Percentiles rank a stretch among this genome's conserved stretches.
Evolutionary conservation across 2,888 invertebrate genomes (phyloP).

Genomic region (Campaea margaritaria): DNA sequence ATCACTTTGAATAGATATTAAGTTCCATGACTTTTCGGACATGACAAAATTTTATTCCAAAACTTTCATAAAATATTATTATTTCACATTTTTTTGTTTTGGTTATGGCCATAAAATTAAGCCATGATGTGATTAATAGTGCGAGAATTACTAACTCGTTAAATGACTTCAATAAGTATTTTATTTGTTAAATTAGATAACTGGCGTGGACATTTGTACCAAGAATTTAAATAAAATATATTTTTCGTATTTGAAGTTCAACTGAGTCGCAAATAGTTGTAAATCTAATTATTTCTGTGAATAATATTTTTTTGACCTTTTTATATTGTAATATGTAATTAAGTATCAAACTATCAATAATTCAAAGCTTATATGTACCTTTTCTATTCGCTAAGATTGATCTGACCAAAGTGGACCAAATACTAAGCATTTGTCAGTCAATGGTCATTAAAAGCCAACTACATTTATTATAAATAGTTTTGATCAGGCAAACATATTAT

Average conservation of each 20-base stretch:
- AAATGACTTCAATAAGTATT: too few species aligned
- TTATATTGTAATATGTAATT: neutral
- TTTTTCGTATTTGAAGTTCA: neutral
- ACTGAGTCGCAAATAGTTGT: neutral
- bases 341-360: too few species aligned
- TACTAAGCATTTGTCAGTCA: conserved; percentile 6
- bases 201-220: too few species aligned
- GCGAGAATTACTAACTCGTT: too few species aligned
- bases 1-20: conserved; percentile 9
- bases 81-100: conserved; percentile 3
- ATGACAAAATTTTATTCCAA: conserved; percentile 23
- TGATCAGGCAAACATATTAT: too few species aligned
- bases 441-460: neutral
- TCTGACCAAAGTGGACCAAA: conserved; percentile 34
- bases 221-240: neutral
- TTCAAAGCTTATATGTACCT: neutral
- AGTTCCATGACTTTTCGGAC: conserved; percentile 14
- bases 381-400: conserved; percentile 6
- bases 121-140: neutral
- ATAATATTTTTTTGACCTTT: neutral
- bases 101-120: neutral
- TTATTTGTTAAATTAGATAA: too few species aligned
- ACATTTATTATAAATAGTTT: too few species aligned
- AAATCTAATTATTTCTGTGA: neutral
- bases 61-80: neutral